phyloP scores from a whole-genome alignment of 2,888 invertebrate genomes.

The Ophonus ardosiacus region DNA sequence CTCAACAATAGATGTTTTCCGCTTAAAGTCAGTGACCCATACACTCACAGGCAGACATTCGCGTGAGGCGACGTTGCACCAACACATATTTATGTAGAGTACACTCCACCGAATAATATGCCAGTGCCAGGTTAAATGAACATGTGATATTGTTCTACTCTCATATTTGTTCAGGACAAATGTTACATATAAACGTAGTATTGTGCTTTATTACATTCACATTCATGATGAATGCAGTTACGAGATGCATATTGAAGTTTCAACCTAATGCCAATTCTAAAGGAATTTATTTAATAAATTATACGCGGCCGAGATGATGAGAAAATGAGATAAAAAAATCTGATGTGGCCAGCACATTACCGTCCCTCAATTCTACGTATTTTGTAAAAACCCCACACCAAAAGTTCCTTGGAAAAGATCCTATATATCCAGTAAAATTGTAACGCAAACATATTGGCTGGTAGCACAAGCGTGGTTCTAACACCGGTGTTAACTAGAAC shows the following conservation, averaged over 20 bases:
- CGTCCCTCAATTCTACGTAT: no score
- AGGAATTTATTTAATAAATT: no score
- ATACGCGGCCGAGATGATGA: no score
- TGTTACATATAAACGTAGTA: slow-evolving; percentile 3
- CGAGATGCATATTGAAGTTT: not conserved
- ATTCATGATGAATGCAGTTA: not conserved
- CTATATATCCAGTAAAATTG: no score
- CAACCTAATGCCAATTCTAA: no score
- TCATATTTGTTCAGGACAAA: not conserved
- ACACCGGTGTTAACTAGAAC: no score
- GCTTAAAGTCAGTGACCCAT: slow-evolving; percentile 49
- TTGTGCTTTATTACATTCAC: not conserved
- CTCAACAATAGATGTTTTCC: slow-evolving; percentile 53
- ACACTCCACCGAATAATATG: slow-evolving; percentile 20
- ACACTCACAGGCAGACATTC: not conserved
- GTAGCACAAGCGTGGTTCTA: no score
- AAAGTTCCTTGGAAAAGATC: no score
- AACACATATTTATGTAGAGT: slow-evolving; percentile 6
- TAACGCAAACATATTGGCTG: no score
- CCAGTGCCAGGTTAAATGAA: not conserved
- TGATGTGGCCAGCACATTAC: no score
- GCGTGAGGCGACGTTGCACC: slow-evolving; percentile 21
- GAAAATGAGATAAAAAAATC: no score
- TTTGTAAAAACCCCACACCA: no score
- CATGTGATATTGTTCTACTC: not conserved